Conservation (phyloP, 64 coral and sea anemone genomes). For the Montipora capricornis region DNA sequence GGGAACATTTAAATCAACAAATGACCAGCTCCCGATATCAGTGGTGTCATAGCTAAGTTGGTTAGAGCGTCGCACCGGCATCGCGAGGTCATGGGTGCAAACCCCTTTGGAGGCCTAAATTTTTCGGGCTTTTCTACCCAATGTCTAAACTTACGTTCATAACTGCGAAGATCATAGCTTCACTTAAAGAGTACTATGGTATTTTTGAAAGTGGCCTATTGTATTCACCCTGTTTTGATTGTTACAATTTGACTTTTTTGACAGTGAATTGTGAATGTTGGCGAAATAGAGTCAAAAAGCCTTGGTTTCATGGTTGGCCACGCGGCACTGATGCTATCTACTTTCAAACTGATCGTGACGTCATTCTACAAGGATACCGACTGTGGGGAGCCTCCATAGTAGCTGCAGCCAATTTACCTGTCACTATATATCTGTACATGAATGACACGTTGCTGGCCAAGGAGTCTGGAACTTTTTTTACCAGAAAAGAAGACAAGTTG, state of each 20-base stretch:
- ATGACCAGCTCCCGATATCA: too few species aligned
- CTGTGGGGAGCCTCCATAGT: not conserved
- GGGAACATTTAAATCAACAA: too few species aligned
- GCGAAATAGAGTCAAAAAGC: not conserved
- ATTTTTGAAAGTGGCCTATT: too few species aligned
- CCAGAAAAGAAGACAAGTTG: not conserved
- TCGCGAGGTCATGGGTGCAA: too few species aligned
- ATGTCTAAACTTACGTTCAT: too few species aligned
- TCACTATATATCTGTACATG: slow-evolving; percentile 22
- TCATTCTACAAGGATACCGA: slow-evolving; percentile 21
- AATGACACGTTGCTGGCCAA: slow-evolving; percentile 27
- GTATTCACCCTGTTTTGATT: too few species aligned
- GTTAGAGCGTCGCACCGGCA: too few species aligned
- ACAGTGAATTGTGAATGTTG: slow-evolving; percentile 48
- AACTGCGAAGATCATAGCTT: too few species aligned
- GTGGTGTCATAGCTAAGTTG: too few species aligned
- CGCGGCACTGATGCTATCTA: not conserved
- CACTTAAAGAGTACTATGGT: too few species aligned
- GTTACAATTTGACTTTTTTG: not conserved
- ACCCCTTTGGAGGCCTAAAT: too few species aligned
- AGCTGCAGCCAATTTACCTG: not conserved
- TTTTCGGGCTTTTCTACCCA: too few species aligned
- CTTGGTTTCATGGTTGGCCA: not conserved
- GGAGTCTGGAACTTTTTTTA: slow-evolving; percentile 17
- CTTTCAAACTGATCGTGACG: slow-evolving; percentile 38